Evolutionary conservation across 1,140 invertebrate species (phyloP).

Genomic region (Nasonia vitripennis): DNA sequence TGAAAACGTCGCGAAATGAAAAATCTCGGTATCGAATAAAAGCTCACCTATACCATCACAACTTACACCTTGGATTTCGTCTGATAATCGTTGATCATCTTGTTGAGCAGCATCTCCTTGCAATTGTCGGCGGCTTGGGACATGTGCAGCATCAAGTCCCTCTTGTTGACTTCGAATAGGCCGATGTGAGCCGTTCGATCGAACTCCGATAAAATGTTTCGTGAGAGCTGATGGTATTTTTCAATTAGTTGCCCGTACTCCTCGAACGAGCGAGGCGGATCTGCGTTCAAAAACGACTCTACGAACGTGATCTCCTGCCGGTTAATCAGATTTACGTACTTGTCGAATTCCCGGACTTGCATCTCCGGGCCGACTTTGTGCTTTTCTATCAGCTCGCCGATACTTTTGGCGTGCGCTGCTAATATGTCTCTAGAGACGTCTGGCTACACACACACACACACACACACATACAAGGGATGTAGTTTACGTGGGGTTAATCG

Average conservation of each 20-base stretch:
- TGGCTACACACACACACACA: slow-evolving; percentile 74
- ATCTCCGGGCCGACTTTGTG: slow-evolving; percentile 83
- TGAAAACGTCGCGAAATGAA: slow-evolving; percentile 69
- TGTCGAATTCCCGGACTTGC: slow-evolving; percentile 84
- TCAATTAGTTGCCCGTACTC: slow-evolving; percentile 80
- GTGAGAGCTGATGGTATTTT: slow-evolving; percentile 80
- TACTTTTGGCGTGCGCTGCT: slow-evolving; percentile 75
- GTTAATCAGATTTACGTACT: slow-evolving; percentile 87
- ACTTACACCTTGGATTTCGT: slow-evolving; percentile 84
- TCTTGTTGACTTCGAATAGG: slow-evolving; percentile 90
- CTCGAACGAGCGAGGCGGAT: slow-evolving; percentile 79
- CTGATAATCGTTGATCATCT: slow-evolving; percentile 89
- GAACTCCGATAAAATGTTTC: slow-evolving; percentile 80
- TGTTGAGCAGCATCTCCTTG: slow-evolving; percentile 81
- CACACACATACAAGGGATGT: neutral
- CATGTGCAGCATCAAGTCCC: slow-evolving; percentile 85
- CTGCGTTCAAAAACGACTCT: slow-evolving; percentile 80
- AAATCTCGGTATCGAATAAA: slow-evolving; percentile 43
- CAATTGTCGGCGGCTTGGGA: slow-evolving; percentile 81
- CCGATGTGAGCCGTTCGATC: slow-evolving; percentile 84
- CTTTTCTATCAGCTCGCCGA: slow-evolving; percentile 80
- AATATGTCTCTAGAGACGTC: slow-evolving; percentile 81
- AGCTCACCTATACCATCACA: neutral
- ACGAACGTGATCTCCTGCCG: slow-evolving; percentile 82
- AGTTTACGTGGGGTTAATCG: neutral